Evolutionary conservation across 2,797 vertebrate genomes (phyloP).

Genomic region (Hipposideros larvatus): DNA sequence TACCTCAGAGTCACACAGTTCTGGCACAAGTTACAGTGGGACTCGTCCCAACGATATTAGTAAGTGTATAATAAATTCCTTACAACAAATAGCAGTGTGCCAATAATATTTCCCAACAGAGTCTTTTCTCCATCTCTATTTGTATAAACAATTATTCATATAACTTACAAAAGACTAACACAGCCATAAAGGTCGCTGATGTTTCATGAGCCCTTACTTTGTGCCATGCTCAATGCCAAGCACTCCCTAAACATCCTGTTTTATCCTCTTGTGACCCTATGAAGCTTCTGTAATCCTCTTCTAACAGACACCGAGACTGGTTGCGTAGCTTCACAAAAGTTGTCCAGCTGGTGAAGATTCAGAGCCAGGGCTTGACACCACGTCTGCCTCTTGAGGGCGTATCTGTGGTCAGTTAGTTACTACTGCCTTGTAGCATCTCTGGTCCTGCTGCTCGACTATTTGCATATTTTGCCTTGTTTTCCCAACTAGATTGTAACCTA

Average conservation of each 20-base stretch:
- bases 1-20: neutral
- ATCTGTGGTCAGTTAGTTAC: neutral
- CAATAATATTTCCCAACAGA: slow-evolving; percentile 10
- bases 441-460: neutral
- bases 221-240: neutral
- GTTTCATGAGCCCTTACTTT: neutral
- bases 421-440: neutral
- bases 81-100: neutral
- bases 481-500: neutral
- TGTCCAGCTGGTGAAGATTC: neutral
- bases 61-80: neutral
- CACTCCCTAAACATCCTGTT: neutral
- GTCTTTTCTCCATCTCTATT: neutral
- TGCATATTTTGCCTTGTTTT: neutral
- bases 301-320: neutral
- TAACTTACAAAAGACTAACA: neutral
- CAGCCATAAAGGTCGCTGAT: neutral
- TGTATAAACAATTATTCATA: neutral
- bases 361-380: neutral
- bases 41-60: neutral
- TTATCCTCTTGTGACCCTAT: neutral
- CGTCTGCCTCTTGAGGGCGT: neutral
- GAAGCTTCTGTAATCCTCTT: neutral
- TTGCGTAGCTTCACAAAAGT: neutral
- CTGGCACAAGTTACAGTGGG: neutral